Base-by-base conservation (phyloP, 1,140 invertebrate genomes). In the Eueides isabella region DNA sequence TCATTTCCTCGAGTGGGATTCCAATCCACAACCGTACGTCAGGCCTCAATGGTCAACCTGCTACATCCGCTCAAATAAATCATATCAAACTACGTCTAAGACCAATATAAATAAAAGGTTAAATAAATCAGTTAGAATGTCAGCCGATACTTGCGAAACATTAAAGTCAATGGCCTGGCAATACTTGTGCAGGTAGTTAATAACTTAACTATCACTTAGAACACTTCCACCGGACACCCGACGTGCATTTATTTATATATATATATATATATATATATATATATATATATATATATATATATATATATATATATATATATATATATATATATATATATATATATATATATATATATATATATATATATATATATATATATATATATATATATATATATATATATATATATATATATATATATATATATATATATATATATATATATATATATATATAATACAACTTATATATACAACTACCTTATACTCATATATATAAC, bases 121-220 rank as follows among this genome's bases (percentile, higher is more conserved):
- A 55, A 23, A 19, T 55, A 55, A 55, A 55, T 23, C 48, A 23
- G 41, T 19, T 44, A 44, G 48, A 55, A 55, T 23, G n/a, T 23
- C 48, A 23, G 48, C 9, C 19, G 19, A 55, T 26, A 23, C 23
- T 55, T 66, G 64, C 64, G 64, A 66, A 66, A 66, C 3, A 66
- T 30, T 12, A 2, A 38, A 41, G 64, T 66, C 64, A 38, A 26
- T 66, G 64, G 23, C 64, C 64, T 30, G 11, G 19, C 28, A 12
- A 2, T 55, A 55, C 19, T 48, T 48, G 23, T 23, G 6, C n/a
- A 5, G 41, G n/a, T 23, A 48, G n/a, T 55, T 55, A 19, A 48
- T 23, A 48, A 48, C 41, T 44, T 19, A 11, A 55, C 44, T 55
- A 55, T 55, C 44, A 19, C 19, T 9, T 9, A 44, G 41, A 44